These are phyloP conservation scores for Bibio marci DNA, from an alignment of 2,888 invertebrate genomes.

Conservation along the genomic window DNA sequence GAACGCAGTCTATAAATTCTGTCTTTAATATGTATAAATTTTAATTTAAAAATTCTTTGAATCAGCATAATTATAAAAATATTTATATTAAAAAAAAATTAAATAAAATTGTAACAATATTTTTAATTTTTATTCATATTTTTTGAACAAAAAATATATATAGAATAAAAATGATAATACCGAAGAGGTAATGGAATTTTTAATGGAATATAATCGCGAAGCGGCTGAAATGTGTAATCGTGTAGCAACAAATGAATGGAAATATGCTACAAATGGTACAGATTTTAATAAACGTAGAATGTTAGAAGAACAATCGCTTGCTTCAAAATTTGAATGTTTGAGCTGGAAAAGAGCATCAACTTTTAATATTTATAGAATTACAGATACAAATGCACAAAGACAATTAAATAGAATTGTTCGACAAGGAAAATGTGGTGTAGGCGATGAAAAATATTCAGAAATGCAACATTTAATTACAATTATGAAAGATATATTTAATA, in stretches of 20 bases:
- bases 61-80: no score
- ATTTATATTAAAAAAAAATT: no score
- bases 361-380: constrained; percentile 43
- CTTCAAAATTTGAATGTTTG: constrained; percentile 54
- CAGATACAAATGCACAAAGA: constrained; percentile 45
- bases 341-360: constrained; percentile 56
- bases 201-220: constrained; percentile 54
- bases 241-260: constrained; percentile 56
- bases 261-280: constrained; percentile 59
- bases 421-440: constrained; percentile 53
- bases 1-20: no score
- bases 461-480: constrained; percentile 47
- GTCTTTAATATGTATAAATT: no score
- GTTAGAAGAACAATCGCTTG: constrained; percentile 51
- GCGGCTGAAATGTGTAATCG: constrained; percentile 55
- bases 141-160: no score
- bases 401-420: constrained; percentile 54
- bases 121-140: no score
- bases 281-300: constrained; percentile 51
- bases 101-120: no score
- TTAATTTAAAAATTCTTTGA: no score
- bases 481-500: constrained; percentile 63
- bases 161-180: constrained; percentile 26
- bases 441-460: constrained; percentile 55
- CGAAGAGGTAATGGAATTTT: constrained; percentile 50